These are phyloP conservation scores for Zaprionus ghesquierei DNA, from an alignment of 1,140 invertebrate genomes.

Conservation along the genomic window DNA sequence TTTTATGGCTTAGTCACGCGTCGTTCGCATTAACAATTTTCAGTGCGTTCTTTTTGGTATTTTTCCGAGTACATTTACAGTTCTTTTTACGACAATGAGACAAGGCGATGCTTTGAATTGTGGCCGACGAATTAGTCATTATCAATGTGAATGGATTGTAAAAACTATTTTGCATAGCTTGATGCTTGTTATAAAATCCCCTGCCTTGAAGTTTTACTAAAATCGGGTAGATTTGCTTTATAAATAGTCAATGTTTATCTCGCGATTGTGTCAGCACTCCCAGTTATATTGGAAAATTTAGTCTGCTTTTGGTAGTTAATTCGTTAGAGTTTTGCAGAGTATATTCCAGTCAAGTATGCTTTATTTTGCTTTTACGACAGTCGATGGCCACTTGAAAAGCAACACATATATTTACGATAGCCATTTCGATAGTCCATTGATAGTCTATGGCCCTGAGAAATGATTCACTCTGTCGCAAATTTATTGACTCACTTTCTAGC, in stretches of 20 bases:
- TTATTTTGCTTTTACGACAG: neutral
- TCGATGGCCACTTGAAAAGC: neutral
- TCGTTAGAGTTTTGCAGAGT: no score
- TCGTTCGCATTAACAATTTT: slow-evolving; percentile 36
- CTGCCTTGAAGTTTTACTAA: neutral
- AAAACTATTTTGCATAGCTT: slow-evolving; percentile 32
- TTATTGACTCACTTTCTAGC: slow-evolving; percentile 13
- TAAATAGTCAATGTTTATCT: no score
- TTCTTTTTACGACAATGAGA: slow-evolving; percentile 1
- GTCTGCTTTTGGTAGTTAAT: no score
- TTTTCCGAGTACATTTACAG: slow-evolving; percentile 26
- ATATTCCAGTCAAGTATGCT: neutral
- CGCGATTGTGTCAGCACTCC: no score
- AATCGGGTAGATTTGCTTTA: neutral
- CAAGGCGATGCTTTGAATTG: slow-evolving; percentile 25
- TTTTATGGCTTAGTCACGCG: slow-evolving; percentile 49
- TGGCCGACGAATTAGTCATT: slow-evolving; percentile 40
- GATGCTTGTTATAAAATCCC: neutral
- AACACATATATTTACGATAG: neutral
- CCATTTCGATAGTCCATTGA: neutral
- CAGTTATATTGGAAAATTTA: no score
- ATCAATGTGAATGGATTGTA: slow-evolving; percentile 12
- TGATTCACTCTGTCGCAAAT: slow-evolving; percentile 9
- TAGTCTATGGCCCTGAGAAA: neutral
- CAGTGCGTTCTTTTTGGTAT: neutral